These are phyloP conservation scores for Ommatoiulus sabulosus DNA, from an alignment of 2,888 invertebrate species.

Conservation along the genomic window DNA sequence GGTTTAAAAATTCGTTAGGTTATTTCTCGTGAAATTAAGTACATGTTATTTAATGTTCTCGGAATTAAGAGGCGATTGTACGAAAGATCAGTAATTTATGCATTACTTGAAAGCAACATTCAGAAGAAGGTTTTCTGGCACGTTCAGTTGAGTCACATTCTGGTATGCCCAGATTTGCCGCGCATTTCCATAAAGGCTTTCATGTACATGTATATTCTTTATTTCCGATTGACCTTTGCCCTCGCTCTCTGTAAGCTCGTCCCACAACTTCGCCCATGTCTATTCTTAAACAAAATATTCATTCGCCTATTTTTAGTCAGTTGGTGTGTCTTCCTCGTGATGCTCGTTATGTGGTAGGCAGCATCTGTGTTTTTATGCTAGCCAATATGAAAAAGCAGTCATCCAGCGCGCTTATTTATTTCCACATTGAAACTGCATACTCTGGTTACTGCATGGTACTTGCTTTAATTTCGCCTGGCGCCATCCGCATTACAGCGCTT, in stretches of 20 bases:
- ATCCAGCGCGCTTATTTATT: neutral
- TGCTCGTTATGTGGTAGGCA: slow-evolving; percentile 3
- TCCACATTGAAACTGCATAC: neutral
- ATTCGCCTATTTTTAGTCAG: neutral
- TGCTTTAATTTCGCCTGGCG: neutral
- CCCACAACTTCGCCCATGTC: neutral
- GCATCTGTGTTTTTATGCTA: neutral
- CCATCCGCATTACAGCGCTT: slow-evolving; percentile 1
- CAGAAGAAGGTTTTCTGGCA: no score
- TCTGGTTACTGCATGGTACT: no score
- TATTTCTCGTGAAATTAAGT: no score
- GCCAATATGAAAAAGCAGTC: slow-evolving; percentile 14
- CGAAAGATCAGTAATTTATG: no score
- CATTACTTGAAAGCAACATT: no score
- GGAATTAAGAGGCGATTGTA: no score
- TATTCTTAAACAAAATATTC: neutral
- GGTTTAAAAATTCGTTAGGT: no score
- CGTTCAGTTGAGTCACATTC: neutral
- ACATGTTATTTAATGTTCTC: no score
- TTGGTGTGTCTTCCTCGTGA: neutral
- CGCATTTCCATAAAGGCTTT: neutral
- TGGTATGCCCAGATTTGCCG: neutral
- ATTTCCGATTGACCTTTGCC: neutral
- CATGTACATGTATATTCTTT: neutral
- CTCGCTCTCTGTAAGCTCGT: neutral